Evolutionary conservation across 2,888 invertebrate species (phyloP).

Genomic region (Cyaniris semiargus): DNA sequence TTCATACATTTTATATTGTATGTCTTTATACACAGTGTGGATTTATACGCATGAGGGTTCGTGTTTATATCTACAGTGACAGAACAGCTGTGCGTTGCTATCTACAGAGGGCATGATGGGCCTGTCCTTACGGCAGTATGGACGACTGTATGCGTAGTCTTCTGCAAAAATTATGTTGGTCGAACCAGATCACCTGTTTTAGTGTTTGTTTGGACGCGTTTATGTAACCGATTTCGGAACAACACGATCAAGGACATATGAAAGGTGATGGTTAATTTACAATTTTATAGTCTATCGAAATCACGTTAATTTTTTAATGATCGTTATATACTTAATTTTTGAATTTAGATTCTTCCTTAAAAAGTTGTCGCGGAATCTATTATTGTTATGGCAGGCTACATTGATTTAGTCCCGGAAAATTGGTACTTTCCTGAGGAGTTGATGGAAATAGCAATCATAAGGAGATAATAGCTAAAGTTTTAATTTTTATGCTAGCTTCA

Average conservation of each 20-base stretch:
- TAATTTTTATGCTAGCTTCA: not conserved
- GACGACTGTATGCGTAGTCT: not conserved
- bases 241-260: conserved; percentile 2
- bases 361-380: not conserved
- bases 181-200: conserved; percentile 9
- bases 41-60: too few relatives aligned
- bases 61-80: not conserved
- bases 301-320: not conserved
- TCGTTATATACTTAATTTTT: not conserved
- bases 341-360: not conserved
- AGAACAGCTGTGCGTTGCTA: not conserved
- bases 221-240: not conserved
- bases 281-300: not conserved
- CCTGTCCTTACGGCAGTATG: not conserved
- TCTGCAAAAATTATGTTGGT: not conserved
- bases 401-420: not conserved
- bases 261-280: not conserved
- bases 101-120: not conserved
- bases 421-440: not conserved
- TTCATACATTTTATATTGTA: too few relatives aligned
- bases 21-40: too few relatives aligned
- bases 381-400: not conserved
- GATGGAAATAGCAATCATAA: not conserved
- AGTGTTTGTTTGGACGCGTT: not conserved
- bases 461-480: not conserved